Base-by-base conservation (phyloP, 1,140 invertebrate species). In the Gonioctena quinquepunctata region DNA sequence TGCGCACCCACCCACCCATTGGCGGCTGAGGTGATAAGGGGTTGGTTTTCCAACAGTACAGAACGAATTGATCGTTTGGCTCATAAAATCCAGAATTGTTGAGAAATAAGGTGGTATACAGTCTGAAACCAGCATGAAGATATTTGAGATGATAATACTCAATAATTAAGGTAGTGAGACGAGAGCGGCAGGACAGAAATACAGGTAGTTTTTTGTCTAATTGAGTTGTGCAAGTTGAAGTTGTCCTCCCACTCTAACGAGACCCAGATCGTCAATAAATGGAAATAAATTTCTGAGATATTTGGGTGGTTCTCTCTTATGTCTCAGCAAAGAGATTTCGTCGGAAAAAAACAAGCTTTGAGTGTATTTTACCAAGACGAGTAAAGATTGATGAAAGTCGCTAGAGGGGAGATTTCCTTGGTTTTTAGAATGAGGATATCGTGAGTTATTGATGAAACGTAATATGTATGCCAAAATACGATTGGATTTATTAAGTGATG, bases 81-180 rank as follows among this genome's bases (percentile, higher is more conserved):
- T 28, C 3, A 21, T 18, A 66, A 25, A 64, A 68, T 63, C 56
- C 56, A 68, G 42, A 66, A 68, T 8, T 68, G 18, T 22, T 68
- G 66, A 16, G 16, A 49, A 19, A 68, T 8, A n/a, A 62, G 22
- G 66, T 66, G 33, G 22, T 68, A 18, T 64, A 13, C 48, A 66
- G 72, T 57, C 25, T 70, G 66, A 7, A 64, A 16, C 72, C 68
- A n/a, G 27, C 49, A 70, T 77, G 76, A 16, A 72, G 33, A 54
- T 64, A 28, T 16, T 60, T 26, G 0, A 11, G 4, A 42, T 77
- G 74, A 19, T 25, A 16, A 52, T 61, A 11, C 4, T 23, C 4
- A 16, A 77, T 71, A 8, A 76, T 60, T 25, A 74, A 42, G 16
- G 61, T 22, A 2, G 62, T 64, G n/a, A 59, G 26, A 18, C 21